phyloP scores from a whole-genome alignment of 2,888 invertebrate species.

The Trachelus iudaicus region DNA sequence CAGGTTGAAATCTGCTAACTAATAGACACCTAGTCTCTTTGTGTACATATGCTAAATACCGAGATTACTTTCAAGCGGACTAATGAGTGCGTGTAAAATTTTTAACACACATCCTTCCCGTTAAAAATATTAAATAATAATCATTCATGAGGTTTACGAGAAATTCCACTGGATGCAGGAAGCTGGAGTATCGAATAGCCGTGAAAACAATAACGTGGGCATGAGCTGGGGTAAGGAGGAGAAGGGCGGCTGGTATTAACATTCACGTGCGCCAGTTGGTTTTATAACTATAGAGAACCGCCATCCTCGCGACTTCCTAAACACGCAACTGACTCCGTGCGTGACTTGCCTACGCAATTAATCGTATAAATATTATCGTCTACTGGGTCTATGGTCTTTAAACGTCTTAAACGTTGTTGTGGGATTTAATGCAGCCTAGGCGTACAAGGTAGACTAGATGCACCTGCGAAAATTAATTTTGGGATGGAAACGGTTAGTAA shows the following conservation, averaged over 20 bases:
- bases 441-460: not conserved
- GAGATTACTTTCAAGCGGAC: not conserved
- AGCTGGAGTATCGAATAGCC: not conserved
- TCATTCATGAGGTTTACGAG: not conserved
- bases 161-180: not conserved
- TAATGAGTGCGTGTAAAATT: not conserved
- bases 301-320: constrained; percentile 22
- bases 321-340: constrained; percentile 24
- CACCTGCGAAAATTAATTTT: not conserved
- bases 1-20: too few species aligned
- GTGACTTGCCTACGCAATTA: constrained; percentile 28
- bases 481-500: not conserved
- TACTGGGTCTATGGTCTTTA: not conserved
- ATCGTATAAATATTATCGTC: constrained; percentile 15
- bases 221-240: not conserved
- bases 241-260: constrained; percentile 28
- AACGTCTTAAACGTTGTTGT: not conserved
- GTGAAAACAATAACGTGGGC: not conserved
- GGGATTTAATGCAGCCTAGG: not conserved
- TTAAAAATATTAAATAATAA: not conserved
- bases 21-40: not conserved
- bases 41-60: not conserved
- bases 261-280: constrained; percentile 39
- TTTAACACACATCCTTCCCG: not conserved
- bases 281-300: constrained; percentile 35